Conservation (phyloP, 1,140 invertebrate species). For the Triops longicaudatus region DNA sequence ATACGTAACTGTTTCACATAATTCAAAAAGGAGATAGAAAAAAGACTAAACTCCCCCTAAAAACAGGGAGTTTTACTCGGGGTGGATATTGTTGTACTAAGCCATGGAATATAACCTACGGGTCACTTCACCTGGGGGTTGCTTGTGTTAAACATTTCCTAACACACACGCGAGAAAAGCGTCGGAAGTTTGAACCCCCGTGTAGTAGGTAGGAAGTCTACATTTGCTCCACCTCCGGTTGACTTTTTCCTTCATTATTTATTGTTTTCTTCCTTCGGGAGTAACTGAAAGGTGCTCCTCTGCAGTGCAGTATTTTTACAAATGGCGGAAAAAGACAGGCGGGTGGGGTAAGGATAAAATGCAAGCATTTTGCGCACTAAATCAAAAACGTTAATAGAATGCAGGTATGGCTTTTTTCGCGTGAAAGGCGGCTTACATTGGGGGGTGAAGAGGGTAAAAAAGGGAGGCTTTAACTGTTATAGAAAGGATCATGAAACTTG, state of each 20-base stretch:
- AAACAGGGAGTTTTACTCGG: background rate
- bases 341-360: background rate
- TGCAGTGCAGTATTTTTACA: background rate
- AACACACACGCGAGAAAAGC: background rate
- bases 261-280: background rate
- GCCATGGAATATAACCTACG: background rate
- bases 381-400: background rate
- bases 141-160: background rate
- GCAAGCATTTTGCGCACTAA: conserved; percentile 12
- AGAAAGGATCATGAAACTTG: background rate
- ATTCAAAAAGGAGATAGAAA: background rate
- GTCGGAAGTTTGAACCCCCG: background rate
- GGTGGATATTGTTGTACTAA: background rate
- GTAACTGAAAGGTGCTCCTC: background rate
- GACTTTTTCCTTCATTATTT: conserved; percentile 1
- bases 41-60: background rate
- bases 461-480: background rate
- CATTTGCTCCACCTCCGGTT: background rate
- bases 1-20: conserved; percentile 12
- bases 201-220: background rate
- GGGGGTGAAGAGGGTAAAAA: no score
- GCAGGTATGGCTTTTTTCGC: background rate
- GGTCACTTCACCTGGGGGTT: background rate
- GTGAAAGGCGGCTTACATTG: no score
- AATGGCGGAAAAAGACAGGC: background rate